These are phyloP conservation scores for Augochlorella aurata DNA, from an alignment of 2,888 invertebrate species.

Conservation along the genomic window DNA sequence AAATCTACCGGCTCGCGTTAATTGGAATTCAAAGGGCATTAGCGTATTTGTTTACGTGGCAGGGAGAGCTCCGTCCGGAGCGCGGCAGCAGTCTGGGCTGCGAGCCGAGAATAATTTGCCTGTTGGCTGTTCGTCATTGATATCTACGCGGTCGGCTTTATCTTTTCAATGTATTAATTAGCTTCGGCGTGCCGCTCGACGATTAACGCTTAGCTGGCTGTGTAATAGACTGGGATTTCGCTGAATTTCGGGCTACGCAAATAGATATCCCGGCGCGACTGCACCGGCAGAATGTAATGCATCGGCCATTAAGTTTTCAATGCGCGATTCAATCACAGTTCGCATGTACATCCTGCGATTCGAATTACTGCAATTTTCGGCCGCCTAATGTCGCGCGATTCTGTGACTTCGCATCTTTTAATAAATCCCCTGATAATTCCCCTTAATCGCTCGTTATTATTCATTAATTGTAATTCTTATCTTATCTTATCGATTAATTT, in stretches of 20 bases:
- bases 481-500: no score
- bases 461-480: no score
- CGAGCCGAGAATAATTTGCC: conserved; percentile 55
- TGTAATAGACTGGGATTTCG: conserved; percentile 6
- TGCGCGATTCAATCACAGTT: conserved; percentile 5
- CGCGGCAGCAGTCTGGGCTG: conserved; percentile 36
- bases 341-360: background rate
- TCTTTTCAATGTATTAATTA: conserved; percentile 50
- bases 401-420: background rate
- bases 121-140: conserved; percentile 45
- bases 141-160: conserved; percentile 34
- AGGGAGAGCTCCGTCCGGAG: conserved; percentile 18
- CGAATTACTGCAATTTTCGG: background rate
- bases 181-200: conserved; percentile 7
- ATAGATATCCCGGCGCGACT: background rate
- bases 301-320: background rate
- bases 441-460: no score
- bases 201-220: conserved; percentile 30
- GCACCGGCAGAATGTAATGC: background rate
- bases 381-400: background rate
- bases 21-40: conserved; percentile 72
- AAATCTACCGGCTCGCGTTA: conserved; percentile 68
- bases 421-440: no score
- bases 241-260: conserved; percentile 7
- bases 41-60: conserved; percentile 59